Conservation (phyloP, 1,140 invertebrate genomes). For the Drosophila teissieri region DNA sequence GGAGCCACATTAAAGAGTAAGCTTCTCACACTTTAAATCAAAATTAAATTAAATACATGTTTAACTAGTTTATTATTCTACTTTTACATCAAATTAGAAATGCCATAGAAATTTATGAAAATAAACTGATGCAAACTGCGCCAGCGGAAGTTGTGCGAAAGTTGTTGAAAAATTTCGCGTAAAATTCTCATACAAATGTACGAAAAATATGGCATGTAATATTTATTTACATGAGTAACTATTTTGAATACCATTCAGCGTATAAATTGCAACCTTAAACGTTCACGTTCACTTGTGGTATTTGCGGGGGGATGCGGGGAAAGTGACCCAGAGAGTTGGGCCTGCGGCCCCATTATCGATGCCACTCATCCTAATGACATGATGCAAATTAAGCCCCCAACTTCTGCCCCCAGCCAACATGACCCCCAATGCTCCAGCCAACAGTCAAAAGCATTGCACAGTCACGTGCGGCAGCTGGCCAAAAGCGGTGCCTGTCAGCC, state of each 20-base stretch:
- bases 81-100: constrained; percentile 7
- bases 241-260: constrained; percentile 15
- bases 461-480: constrained; percentile 74
- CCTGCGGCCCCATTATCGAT: constrained; percentile 67
- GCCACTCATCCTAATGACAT: constrained; percentile 70
- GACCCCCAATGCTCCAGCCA: constrained; percentile 4
- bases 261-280: constrained; percentile 30
- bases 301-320: constrained; percentile 1
- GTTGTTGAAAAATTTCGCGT: constrained; percentile 5
- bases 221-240: constrained; percentile 48
- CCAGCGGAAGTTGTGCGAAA: constrained; percentile 1
- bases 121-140: constrained; percentile 3
- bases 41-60: too few relatives aligned
- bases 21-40: too few relatives aligned
- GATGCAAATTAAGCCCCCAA: constrained; percentile 67
- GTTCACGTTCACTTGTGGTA: not conserved
- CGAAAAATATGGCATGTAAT: constrained; percentile 3
- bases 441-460: constrained; percentile 49
- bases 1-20: too few relatives aligned
- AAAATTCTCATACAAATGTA: not conserved
- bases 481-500: constrained; percentile 58
- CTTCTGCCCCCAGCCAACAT: constrained; percentile 9
- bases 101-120: not conserved
- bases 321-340: constrained; percentile 25
- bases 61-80: not conserved